Base-by-base conservation (phyloP, 2,797 vertebrate genomes). In the Paramormyrops hopkinsi region DNA sequence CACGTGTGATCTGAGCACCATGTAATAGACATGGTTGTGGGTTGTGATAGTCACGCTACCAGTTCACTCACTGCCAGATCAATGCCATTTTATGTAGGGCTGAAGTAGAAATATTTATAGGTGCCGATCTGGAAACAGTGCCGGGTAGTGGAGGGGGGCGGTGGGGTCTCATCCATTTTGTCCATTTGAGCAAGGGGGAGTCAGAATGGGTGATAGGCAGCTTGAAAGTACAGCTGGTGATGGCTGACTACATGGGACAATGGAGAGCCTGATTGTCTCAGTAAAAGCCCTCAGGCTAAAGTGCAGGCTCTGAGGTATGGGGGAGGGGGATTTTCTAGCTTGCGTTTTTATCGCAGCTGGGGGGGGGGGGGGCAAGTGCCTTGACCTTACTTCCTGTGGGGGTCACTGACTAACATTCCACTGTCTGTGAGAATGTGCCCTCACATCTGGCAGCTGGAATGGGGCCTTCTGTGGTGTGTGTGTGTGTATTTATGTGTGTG, bases 341-440 rank as follows among this genome's bases (percentile, higher is more conserved):
- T 87, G 56, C 89, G 83, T 89, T 83, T 92, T 93, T 92, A 93
- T 93, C 92, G 88, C 91, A 92, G 93, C 89, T 92, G 92, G 93
- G 94, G 92, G 2, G 91, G 93, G 93, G 94, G 94, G 94, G 95
- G 93, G 95, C 93, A 95, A 94, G 93, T 94, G 92, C 92, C 94
- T 93, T 95, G 95, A 96, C 95, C 96, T 96, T 95, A 96, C 95
- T 96, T 96, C 96, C 96, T 96, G 95, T 93, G 93, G 93, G 93
- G 94, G 73, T 91, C 95, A 93, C 95, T 96, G 94, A 96, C 95
- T 96, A 95, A 95, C 96, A 95, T 94, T 94, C 95, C 95, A 94
- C 96, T 96, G 95, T 96, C 95, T 96, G 95, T 97, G 96, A 96
- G 96, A 96, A 96, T 95, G 94, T 94, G 95, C 91, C 73, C 92